Conservation (phyloP, 2,113 vertebrate genomes). For the Pteropus alecto region DNA sequence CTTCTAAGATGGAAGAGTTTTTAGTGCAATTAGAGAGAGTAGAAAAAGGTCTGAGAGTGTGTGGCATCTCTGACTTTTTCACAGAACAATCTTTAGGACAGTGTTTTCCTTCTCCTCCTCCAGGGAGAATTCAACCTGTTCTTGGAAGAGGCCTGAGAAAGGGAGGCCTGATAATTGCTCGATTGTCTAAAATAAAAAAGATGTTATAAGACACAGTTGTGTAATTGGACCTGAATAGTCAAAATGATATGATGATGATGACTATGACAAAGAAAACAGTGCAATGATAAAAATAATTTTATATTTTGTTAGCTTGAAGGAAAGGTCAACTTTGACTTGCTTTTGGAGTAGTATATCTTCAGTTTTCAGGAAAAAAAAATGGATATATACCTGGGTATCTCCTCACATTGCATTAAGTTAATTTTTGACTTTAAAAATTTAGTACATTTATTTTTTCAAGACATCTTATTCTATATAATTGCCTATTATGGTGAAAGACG, state of each 20-base stretch:
- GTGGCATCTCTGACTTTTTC: background rate
- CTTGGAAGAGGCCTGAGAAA: background rate
- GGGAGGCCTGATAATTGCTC: background rate
- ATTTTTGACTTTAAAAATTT: background rate
- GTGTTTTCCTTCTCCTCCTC: background rate
- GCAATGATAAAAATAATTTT: background rate
- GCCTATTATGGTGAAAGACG: background rate
- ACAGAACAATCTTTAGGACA: background rate
- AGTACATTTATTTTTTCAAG: background rate
- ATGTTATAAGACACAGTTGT: background rate
- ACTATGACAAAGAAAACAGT: background rate
- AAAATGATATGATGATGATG: background rate
- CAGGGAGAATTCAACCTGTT: background rate
- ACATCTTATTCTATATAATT: background rate
- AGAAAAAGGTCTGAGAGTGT: too few species aligned
- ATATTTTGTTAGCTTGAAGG: background rate
- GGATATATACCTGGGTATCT: background rate
- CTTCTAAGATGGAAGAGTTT: background rate
- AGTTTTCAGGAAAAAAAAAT: background rate
- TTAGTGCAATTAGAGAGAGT: background rate
- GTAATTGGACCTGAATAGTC: background rate
- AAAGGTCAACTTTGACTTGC: background rate
- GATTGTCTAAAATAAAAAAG: background rate
- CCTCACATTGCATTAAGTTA: background rate
- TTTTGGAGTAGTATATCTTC: background rate